Base-by-base conservation (phyloP, 2,797 vertebrate genomes). In the Parauchenoglanis punctatus region DNA sequence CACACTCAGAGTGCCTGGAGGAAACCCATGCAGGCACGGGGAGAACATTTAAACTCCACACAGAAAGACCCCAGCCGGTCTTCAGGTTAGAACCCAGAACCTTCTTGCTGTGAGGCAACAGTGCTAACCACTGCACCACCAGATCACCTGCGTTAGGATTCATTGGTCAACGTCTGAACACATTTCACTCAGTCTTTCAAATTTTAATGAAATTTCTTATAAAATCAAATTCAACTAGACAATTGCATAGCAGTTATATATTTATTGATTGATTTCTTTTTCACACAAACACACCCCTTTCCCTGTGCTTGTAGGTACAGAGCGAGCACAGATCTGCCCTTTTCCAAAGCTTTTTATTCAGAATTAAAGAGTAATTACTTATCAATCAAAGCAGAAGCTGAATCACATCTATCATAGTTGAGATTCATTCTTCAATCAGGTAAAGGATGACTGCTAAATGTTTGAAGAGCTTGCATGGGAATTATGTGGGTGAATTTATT, bases 391-490 rank as follows among this genome's bases (percentile, higher is more conserved):
- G 25, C 25, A 61, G 7, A 75, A 25, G 76, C 7, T 58, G 3
- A 56, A 35, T 12, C 11, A 56, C 31, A 8, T 18, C 56, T 13
- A 25, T 81, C 58, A 61, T 25, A 81, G 23, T 23, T 40, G 35
- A 61, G 11, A 81, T 61, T 61, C 12, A 81, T 25, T 80, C 56
- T 80, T 61, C 25, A 81, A n/a, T 61, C 58, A 25, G 20, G 35
- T 61, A 40, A 81, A 80, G 2, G 52, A 56, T 56, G n/a, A 56
- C 6, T 78, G n/a, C 7, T 28, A 78, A 78, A 56, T 54, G 25
- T 63, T 81, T 85, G 28, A 78, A 70, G 56, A 81, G 68, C 12
- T 40, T 86, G 56, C 35, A 84, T 84, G 81, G 77, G 88, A 87
- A 75, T 46, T 84, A 70, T 46, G 54, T 85, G 63, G 58, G 67